Evolutionary conservation across 2,797 vertebrate species (phyloP).

Genomic region (Anabas testudineus): DNA sequence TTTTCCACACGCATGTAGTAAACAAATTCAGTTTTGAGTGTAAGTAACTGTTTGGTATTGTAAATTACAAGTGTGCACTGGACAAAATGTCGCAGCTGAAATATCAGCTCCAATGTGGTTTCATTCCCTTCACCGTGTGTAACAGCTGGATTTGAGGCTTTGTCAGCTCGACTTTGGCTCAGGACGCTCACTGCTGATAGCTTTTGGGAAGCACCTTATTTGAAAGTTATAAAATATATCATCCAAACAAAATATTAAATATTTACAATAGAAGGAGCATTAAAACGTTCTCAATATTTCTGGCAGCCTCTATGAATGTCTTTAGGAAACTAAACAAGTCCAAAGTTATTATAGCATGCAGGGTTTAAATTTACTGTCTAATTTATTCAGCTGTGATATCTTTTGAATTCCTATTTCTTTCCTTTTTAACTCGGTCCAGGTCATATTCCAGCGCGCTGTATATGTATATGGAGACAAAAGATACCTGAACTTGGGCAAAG

Average conservation of each 20-base stretch:
- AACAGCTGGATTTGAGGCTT: slow-evolving; percentile 32
- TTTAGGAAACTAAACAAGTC: slow-evolving; percentile 29
- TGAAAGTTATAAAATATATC: slow-evolving; percentile 1
- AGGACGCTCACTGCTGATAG: not conserved
- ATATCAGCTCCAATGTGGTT: slow-evolving; percentile 14
- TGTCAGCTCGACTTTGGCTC: slow-evolving; percentile 10
- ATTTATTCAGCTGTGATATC: slow-evolving; percentile 38
- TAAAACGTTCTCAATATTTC: slow-evolving; percentile 25
- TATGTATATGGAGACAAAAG: slow-evolving; percentile 56
- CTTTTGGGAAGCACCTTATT: slow-evolving; percentile 5
- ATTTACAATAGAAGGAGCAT: slow-evolving; percentile 1
- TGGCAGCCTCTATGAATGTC: not conserved
- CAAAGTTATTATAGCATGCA: slow-evolving; percentile 38
- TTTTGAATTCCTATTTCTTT: slow-evolving; percentile 16
- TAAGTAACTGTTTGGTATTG: slow-evolving; percentile 30
- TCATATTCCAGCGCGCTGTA: slow-evolving; percentile 44
- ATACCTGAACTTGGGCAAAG: slow-evolving; percentile 67
- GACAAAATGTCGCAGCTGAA: slow-evolving; percentile 17
- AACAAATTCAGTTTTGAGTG: slow-evolving; percentile 42
- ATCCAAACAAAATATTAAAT: not conserved
- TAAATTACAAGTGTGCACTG: slow-evolving; percentile 25
- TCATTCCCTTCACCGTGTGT: slow-evolving; percentile 39
- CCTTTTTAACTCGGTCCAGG: slow-evolving; percentile 29
- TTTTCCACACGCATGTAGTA: slow-evolving; percentile 18
- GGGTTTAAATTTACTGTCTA: slow-evolving; percentile 38